Evolutionary conservation across 1,140 invertebrate species (phyloP).

Genomic region (Adelges cooleyi): DNA sequence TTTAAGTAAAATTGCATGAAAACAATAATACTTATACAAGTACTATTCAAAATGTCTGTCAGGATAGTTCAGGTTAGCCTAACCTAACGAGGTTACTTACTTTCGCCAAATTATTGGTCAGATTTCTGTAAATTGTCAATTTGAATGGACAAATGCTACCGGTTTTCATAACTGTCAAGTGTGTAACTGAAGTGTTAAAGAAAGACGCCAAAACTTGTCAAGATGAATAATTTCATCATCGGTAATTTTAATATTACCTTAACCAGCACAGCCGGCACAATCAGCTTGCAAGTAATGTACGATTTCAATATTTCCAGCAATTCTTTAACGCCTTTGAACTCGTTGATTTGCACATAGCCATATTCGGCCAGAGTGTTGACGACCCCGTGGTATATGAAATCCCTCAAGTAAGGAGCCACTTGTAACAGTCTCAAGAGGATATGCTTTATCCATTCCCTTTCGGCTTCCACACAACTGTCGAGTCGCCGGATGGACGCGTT

Average conservation of each 20-base stretch:
- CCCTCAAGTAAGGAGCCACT: neutral
- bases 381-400: neutral
- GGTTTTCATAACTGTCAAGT: too few relatives aligned
- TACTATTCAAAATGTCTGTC: too few relatives aligned
- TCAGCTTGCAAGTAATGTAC: neutral
- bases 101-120: too few relatives aligned
- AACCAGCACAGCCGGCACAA: neutral
- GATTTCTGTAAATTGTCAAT: too few relatives aligned
- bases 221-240: too few relatives aligned
- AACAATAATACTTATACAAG: too few relatives aligned
- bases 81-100: too few relatives aligned
- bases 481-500: neutral
- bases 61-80: too few relatives aligned
- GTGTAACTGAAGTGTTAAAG: too few relatives aligned
- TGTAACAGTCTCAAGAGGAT: neutral
- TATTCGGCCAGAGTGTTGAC: neutral
- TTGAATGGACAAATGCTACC: too few relatives aligned
- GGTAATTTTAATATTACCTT: neutral
- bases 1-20: too few relatives aligned
- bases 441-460: neutral
- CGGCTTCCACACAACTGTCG: constrained; percentile 1
- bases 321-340: neutral
- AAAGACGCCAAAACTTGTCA: too few relatives aligned
- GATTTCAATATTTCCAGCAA: neutral
- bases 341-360: neutral